These are phyloP conservation scores for Ctenosaura bakeri DNA, from an alignment of 2,797 vertebrate genomes.

Conservation along the genomic window DNA sequence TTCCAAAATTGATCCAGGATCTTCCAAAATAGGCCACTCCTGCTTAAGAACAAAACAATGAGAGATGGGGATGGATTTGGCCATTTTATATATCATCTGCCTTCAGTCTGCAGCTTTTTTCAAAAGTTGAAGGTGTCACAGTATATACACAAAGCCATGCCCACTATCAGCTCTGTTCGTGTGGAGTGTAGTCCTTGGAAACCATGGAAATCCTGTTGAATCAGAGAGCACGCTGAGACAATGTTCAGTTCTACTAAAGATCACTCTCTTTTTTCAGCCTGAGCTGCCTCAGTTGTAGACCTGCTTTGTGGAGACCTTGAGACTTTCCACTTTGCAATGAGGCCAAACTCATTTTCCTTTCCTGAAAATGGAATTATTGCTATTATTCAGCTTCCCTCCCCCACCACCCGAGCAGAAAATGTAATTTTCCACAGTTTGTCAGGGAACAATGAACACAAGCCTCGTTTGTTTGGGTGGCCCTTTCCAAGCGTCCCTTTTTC, in stretches of 20 bases:
- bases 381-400: neutral
- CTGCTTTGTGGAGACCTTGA: neutral
- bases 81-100: neutral
- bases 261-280: neutral
- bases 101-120: too few relatives aligned
- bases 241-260: neutral
- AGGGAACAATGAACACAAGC: conserved; percentile 55
- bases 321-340: neutral
- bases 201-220: neutral
- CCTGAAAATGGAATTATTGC: neutral
- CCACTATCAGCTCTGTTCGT: neutral
- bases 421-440: conserved; percentile 59
- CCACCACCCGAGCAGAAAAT: conserved; percentile 35
- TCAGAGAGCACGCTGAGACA: neutral
- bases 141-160: neutral
- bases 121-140: neutral
- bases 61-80: neutral
- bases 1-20: too few relatives aligned
- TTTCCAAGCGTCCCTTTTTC: conserved; percentile 49
- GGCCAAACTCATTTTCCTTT: neutral
- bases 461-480: conserved; percentile 61
- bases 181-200: neutral
- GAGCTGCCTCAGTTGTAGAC: neutral
- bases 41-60: neutral
- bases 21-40: too few relatives aligned